Base-by-base conservation (phyloP, 1,140 invertebrate genomes). In the Aphelinus certus region DNA sequence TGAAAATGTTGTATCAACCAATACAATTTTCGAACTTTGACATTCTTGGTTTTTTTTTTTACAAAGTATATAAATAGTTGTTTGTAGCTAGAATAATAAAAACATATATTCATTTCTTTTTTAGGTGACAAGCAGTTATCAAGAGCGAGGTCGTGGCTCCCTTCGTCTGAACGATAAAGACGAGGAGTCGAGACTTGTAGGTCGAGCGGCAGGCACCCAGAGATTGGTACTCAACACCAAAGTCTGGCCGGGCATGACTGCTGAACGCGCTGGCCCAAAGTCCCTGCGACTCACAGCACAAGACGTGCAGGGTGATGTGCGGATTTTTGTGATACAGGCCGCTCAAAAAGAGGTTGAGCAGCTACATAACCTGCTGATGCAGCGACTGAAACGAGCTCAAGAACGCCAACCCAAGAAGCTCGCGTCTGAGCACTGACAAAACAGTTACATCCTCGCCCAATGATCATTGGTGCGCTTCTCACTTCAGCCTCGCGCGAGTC, bases 191-290 rank as follows among this genome's bases (percentile, higher is more conserved):
- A 88, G 96, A 62, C 88, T 97, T 3, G 95, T 98, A 2, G 95
- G 97, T 82, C 90, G 97, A 63, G 95, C 94, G 9, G 90, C 94
- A 43, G 97, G 97, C 26, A 96, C 94, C 76, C 91, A 97, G 69
- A 91, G 96, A 76, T 91, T 98, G 66, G 92, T 98, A 80, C 88
- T 99, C 10, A 99, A 98, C 85, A 97, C 97, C 46, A 97, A 97
- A 89, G 92, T 96, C 56, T 98, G 96, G 95, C 90, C 94, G 3
- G 96, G 93, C 57, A 98, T 98, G 97, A 93, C 94, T 4, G 92
- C 95, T 2, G 95, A 98, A 81, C 90, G 92, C 76, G 93, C 96
- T 1, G 95, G 94, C 82, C 90, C 91, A 62, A 98, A 97, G 88
- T 96, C 94, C 78, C 89, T 98, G 7, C 89, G 96, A 63, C 89